Evolutionary conservation across 2,888 invertebrate species (phyloP).

Genomic region (Leptinotarsa tumamoca): DNA sequence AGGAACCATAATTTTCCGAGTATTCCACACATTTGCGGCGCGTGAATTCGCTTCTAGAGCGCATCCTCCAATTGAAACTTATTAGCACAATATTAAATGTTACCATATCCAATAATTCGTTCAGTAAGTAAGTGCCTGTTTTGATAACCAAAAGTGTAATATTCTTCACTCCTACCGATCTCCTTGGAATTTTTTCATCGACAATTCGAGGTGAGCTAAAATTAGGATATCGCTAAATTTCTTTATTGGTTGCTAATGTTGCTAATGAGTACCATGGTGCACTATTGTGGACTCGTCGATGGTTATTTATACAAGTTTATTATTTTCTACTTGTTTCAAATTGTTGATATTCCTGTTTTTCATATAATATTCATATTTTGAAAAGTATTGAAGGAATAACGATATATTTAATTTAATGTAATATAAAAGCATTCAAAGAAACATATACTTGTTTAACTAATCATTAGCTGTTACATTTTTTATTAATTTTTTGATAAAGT

Average conservation of each 20-base stretch:
- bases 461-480: no score
- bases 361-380: no score
- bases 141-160: neutral
- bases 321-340: no score
- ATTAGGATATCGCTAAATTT: neutral
- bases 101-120: slow-evolving; percentile 4
- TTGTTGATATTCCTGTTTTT: no score
- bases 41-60: slow-evolving; percentile 31
- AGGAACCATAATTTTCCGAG: slow-evolving; percentile 25
- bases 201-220: slow-evolving; percentile 20
- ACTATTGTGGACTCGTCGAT: neutral
- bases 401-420: no score
- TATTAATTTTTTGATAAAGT: no score
- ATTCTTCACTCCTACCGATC: neutral
- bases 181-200: slow-evolving; percentile 6
- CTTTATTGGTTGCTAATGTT: neutral
- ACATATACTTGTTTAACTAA: no score
- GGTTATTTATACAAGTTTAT: no score
- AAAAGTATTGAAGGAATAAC: no score
- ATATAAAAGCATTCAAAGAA: no score
- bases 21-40: slow-evolving; percentile 25
- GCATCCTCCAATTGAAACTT: slow-evolving; percentile 36
- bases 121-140: slow-evolving; percentile 18
- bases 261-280: slow-evolving; percentile 1
- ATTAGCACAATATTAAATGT: slow-evolving; percentile 34